These are phyloP conservation scores for Herminia tarsipennalis DNA, from an alignment of 2,888 invertebrate genomes.

Conservation along the genomic window DNA sequence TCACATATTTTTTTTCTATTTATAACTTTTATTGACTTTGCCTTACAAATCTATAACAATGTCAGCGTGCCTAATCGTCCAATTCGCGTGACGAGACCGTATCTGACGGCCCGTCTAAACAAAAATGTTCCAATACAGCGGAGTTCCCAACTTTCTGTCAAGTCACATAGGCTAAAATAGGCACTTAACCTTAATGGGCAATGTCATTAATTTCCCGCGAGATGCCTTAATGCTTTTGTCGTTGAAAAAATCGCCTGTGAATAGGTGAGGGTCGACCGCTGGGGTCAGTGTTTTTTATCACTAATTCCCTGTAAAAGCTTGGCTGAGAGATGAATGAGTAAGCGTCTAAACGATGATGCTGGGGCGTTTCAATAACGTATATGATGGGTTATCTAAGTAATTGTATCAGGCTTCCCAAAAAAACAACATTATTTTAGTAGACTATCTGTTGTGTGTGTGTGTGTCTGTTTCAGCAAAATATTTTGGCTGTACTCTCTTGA, in stretches of 20 bases:
- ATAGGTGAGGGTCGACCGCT: constrained; percentile 54
- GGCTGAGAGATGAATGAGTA: constrained; percentile 44
- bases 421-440: too few species aligned
- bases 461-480: too few species aligned
- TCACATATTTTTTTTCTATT: too few species aligned
- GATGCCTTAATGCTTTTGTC: constrained; percentile 73
- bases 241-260: constrained; percentile 62
- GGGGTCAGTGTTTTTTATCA: constrained; percentile 46
- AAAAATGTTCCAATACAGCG: constrained; percentile 51
- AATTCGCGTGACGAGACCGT: constrained; percentile 33
- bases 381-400: constrained; percentile 39
- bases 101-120: constrained; percentile 40
- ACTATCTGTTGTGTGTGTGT: too few species aligned
- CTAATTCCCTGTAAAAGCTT: constrained; percentile 46
- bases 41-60: constrained; percentile 9
- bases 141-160: constrained; percentile 68
- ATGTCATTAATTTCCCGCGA: constrained; percentile 72
- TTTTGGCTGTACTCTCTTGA: too few species aligned
- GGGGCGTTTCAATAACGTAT: constrained; percentile 44
- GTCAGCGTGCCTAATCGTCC: constrained; percentile 14
- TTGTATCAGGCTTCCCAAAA: constrained; percentile 9
- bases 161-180: constrained; percentile 75
- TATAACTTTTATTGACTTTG: background rate
- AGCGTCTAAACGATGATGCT: constrained; percentile 31
- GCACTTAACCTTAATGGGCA: constrained; percentile 77